Evolutionary conservation across 2,113 vertebrate species (phyloP).

Genomic region (Pteropus alecto): DNA sequence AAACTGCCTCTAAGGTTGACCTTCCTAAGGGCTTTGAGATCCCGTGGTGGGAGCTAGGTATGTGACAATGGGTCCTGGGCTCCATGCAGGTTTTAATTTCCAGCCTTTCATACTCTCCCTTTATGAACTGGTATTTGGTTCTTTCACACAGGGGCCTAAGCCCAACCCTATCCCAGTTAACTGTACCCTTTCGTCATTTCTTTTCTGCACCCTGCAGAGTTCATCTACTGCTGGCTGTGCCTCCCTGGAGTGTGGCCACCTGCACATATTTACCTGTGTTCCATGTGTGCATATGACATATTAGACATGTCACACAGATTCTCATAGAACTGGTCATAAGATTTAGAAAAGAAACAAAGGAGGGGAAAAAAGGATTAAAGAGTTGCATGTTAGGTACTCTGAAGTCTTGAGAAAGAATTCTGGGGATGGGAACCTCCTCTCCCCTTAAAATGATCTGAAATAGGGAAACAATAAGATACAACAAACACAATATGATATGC

Average conservation of each 20-base stretch:
- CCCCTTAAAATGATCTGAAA: background rate
- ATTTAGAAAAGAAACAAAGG: background rate
- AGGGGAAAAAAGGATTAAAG: background rate
- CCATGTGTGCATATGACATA: background rate
- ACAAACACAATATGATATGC: background rate
- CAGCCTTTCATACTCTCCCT: background rate
- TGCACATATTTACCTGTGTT: background rate
- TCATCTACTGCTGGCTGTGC: background rate
- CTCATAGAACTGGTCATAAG: background rate
- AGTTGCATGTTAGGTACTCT: background rate
- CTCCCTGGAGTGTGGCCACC: background rate
- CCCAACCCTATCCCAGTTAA: background rate
- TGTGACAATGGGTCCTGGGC: background rate
- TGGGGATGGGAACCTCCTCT: background rate
- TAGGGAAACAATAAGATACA: background rate
- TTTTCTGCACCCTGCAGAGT: background rate
- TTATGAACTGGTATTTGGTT: background rate
- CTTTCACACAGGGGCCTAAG: background rate
- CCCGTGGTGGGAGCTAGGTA: background rate
- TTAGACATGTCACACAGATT: background rate
- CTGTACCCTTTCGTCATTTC: accelerated
- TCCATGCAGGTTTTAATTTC: background rate
- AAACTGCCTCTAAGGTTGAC: background rate
- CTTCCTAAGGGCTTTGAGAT: background rate
- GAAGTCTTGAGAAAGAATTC: background rate